Conservation (phyloP, 2,797 vertebrate species). For the Semaprochilodus insignis region DNA sequence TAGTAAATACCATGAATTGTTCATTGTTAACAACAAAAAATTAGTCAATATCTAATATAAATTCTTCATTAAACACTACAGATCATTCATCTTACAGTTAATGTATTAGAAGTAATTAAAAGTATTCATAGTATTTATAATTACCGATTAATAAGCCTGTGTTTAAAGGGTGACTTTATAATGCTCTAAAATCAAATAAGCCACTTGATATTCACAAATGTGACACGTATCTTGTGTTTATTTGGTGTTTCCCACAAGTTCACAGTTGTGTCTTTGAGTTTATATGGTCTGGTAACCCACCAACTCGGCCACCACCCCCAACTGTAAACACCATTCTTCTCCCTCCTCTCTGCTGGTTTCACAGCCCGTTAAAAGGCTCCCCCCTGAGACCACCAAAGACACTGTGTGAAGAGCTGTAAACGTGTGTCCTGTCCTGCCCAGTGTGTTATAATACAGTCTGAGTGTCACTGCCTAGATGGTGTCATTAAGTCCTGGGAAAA, state of each 20-base stretch:
- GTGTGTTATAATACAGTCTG: constrained; percentile 24
- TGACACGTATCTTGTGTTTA: constrained; percentile 8
- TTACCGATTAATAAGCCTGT: too few relatives aligned
- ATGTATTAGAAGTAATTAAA: too few relatives aligned
- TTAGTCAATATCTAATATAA: too few relatives aligned
- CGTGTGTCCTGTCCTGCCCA: neutral
- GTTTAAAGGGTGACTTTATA: too few relatives aligned
- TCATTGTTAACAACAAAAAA: too few relatives aligned
- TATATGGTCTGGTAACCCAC: constrained; percentile 36
- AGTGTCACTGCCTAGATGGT: constrained; percentile 20
- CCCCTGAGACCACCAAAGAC: constrained; percentile 21
- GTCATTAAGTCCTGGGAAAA: constrained; percentile 30
- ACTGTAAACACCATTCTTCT: constrained; percentile 17
- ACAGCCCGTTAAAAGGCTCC: constrained; percentile 47
- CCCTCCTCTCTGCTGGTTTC: constrained; percentile 35
- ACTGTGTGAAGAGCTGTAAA: constrained; percentile 41
- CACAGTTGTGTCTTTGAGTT: constrained; percentile 33
- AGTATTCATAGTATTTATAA: too few relatives aligned
- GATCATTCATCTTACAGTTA: too few relatives aligned
- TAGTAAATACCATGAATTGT: too few relatives aligned
- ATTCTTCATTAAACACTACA: too few relatives aligned
- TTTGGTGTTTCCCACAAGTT: constrained; percentile 35
- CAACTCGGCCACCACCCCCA: constrained; percentile 9
- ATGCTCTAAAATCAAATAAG: too few relatives aligned
- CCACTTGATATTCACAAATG: too few relatives aligned